Percentiles rank a stretch among this genome's conserved stretches.
Conservation (phyloP, 2,888 invertebrate species). For the Blastobasis adustella region DNA sequence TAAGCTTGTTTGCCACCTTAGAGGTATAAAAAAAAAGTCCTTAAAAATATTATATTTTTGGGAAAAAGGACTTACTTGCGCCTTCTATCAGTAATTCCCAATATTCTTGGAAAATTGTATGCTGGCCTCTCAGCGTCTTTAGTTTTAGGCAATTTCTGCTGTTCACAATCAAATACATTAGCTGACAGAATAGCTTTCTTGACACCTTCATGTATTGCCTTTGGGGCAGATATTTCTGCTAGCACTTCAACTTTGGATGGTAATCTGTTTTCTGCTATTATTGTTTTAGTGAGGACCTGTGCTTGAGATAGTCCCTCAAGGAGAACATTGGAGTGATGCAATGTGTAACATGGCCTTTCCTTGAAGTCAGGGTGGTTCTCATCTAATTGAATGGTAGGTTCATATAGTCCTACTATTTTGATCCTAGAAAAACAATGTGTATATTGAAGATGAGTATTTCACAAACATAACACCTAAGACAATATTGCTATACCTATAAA, state of each 20-base stretch:
- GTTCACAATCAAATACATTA: slow-evolving; percentile 85
- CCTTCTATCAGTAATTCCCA: slow-evolving; percentile 83
- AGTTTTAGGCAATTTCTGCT: slow-evolving; percentile 83
- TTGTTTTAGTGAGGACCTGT: slow-evolving; percentile 86
- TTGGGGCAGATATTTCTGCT: slow-evolving; percentile 63
- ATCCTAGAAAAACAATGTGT: slow-evolving; percentile 25
- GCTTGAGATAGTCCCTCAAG: slow-evolving; percentile 86
- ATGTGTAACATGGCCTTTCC: slow-evolving; percentile 73
- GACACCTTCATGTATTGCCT: slow-evolving; percentile 73
- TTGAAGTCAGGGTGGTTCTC: slow-evolving; percentile 80
- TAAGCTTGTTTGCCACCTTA: no score
- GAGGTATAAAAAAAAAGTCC: no score
- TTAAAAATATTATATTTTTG: no score
- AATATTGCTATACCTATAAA: no score
- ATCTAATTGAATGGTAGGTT: slow-evolving; percentile 56
- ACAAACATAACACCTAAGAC: no score
- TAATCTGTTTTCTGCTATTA: slow-evolving; percentile 76
- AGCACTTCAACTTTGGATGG: slow-evolving; percentile 76
- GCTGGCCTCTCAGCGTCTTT: slow-evolving; percentile 82
- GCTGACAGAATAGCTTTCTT: slow-evolving; percentile 78
- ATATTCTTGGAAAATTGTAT: slow-evolving; percentile 80
- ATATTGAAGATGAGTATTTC: no score
- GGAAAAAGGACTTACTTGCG: slow-evolving; percentile 74
- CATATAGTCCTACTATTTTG: slow-evolving; percentile 58
- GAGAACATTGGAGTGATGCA: slow-evolving; percentile 77